Percentiles rank a stretch among this genome's conserved stretches.
Evolutionary conservation across 2,888 invertebrate genomes (phyloP).

Genomic region (Epinotia brunnichana): DNA sequence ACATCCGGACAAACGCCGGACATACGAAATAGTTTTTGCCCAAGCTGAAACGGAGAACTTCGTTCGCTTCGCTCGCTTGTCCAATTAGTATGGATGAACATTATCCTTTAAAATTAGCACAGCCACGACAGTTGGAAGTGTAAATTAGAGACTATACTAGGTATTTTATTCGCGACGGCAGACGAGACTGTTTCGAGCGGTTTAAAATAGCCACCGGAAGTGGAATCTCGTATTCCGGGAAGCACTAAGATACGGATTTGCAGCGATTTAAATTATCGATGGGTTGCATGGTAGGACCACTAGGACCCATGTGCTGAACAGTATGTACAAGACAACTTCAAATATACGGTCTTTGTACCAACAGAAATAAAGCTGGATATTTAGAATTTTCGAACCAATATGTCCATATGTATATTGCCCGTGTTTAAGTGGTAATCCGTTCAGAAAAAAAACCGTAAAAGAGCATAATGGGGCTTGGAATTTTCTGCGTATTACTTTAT

Average conservation of each 20-base stretch:
- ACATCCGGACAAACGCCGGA: no score
- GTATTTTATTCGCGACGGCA: neutral
- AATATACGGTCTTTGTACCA: neutral
- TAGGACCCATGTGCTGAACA: neutral
- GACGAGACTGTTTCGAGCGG: neutral
- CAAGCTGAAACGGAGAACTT: no score
- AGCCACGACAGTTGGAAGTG: neutral
- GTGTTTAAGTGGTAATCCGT: no score
- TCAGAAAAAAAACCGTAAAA: no score
- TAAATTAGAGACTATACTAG: neutral
- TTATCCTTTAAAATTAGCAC: constrained; percentile 1
- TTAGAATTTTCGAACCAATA: no score
- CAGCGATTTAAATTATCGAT: constrained; percentile 21
- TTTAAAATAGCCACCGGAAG: constrained; percentile 13
- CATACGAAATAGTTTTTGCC: no score
- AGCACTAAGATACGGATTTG: constrained; percentile 7
- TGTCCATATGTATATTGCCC: no score
- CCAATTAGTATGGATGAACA: neutral
- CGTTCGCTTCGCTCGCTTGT: no score
- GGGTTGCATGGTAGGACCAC: neutral
- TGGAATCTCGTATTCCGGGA: neutral
- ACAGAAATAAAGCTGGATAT: neutral
- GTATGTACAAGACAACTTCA: neutral
- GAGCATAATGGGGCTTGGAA: no score
- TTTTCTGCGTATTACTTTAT: no score